These are phyloP conservation scores for Psammodynastes pulverulentus DNA, from an alignment of 2,113 vertebrate species.

Conservation along the genomic window DNA sequence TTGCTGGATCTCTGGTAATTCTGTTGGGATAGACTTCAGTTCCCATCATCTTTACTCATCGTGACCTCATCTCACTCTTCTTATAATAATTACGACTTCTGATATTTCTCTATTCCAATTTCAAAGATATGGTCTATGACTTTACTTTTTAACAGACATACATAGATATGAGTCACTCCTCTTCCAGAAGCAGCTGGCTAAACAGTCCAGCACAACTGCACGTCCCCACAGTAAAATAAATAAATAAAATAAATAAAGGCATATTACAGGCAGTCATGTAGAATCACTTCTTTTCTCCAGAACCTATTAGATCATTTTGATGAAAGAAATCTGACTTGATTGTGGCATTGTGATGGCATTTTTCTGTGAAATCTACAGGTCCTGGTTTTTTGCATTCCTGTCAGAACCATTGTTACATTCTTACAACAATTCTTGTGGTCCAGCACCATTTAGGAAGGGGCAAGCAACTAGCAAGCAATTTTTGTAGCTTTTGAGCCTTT, in stretches of 20 bases:
- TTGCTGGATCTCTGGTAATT: not conserved
- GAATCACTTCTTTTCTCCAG: not conserved
- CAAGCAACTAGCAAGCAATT: not conserved
- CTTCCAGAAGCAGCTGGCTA: not conserved
- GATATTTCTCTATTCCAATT: not conserved
- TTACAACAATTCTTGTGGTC: not conserved
- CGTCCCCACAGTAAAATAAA: constrained; percentile 10
- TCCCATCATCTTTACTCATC: not conserved
- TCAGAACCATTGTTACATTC: not conserved
- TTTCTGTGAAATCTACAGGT: not conserved
- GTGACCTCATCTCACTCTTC: not conserved
- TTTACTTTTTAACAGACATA: no score
- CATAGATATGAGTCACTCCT: constrained; percentile 4
- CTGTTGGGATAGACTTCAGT: not conserved
- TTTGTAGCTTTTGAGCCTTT: not conserved
- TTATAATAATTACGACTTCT: not conserved
- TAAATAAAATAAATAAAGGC: not conserved
- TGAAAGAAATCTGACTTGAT: not conserved
- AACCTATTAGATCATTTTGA: not conserved
- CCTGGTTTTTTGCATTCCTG: not conserved
- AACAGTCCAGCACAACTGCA: not conserved
- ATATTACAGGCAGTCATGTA: not conserved
- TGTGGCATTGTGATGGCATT: not conserved
- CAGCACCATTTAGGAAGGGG: not conserved
- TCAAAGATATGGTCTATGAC: not conserved